These are phyloP conservation scores for Agonopterix heracliana DNA, from an alignment of 2,888 invertebrate species.

Conservation along the genomic window DNA sequence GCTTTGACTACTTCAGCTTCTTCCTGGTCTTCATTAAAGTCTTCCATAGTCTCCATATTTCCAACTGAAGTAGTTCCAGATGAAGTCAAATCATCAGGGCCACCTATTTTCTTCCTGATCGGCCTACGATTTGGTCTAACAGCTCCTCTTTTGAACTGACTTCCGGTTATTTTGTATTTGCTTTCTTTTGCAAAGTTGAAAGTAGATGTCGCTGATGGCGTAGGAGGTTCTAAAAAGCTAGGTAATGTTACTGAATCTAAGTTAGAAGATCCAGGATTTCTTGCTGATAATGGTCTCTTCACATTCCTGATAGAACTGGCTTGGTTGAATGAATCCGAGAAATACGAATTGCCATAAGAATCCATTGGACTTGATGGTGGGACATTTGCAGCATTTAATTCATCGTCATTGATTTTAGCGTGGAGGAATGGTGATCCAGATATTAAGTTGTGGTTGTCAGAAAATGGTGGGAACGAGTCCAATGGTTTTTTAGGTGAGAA, in stretches of 20 bases:
- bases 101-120: constrained; percentile 60
- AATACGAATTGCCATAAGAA: constrained; percentile 63
- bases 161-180: constrained; percentile 50
- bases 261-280: constrained; percentile 31
- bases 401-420: constrained; percentile 48
- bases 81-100: constrained; percentile 56
- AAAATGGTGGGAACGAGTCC: constrained; percentile 46
- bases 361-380: constrained; percentile 45
- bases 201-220: constrained; percentile 46
- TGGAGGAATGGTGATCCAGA: constrained; percentile 47
- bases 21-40: constrained; percentile 45
- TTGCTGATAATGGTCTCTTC: constrained; percentile 43
- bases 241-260: constrained; percentile 57
- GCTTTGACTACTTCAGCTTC: constrained; percentile 43
- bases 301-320: constrained; percentile 56
- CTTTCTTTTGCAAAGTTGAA: constrained; percentile 50
- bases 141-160: constrained; percentile 55
- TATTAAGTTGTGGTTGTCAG: constrained; percentile 54
- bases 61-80: constrained; percentile 62
- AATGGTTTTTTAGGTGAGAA: constrained; percentile 48
- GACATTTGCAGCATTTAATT: constrained; percentile 24
- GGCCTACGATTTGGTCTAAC: constrained; percentile 57
- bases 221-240: constrained; percentile 68
- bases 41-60: constrained; percentile 49
- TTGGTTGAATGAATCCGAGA: constrained; percentile 63